Percentiles rank a stretch among this genome's conserved stretches.
Conservation (phyloP, 2,113 vertebrate genomes). For the Isurus oxyrinchus region DNA sequence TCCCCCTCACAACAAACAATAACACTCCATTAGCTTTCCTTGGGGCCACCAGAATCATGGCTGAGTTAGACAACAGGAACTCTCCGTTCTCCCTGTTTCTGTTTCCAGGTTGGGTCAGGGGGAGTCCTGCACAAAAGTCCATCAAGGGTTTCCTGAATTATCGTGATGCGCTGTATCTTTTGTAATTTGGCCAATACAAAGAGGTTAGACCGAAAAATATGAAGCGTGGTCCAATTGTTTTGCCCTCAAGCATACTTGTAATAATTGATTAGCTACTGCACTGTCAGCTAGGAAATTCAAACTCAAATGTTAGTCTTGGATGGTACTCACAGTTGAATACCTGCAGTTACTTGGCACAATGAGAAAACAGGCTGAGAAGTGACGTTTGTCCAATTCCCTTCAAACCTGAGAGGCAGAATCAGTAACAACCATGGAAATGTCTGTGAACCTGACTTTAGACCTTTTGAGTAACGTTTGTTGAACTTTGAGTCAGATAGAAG, state of each 20-base stretch:
- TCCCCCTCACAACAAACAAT: too few relatives aligned
- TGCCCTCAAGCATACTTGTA: neutral
- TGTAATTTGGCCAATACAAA: neutral
- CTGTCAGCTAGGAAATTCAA: neutral
- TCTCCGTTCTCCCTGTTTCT: neutral
- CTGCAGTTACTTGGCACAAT: neutral
- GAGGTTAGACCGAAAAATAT: neutral
- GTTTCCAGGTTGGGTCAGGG: neutral
- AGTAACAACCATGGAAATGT: neutral
- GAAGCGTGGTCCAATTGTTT: neutral
- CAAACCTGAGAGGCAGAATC: neutral
- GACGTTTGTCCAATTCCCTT: neutral
- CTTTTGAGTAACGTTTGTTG: neutral
- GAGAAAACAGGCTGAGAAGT: neutral
- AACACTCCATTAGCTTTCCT: neutral
- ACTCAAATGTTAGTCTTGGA: neutral
- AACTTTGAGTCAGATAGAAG: neutral
- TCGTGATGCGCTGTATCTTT: neutral
- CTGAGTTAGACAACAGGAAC: neutral
- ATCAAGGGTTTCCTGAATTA: neutral
- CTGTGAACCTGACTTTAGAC: neutral
- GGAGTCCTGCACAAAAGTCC: neutral
- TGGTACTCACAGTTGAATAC: neutral
- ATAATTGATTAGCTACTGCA: neutral
- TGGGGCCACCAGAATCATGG: neutral